Base-by-base conservation (phyloP, 1,140 invertebrate genomes). In the Drosophila oshimai region DNA sequence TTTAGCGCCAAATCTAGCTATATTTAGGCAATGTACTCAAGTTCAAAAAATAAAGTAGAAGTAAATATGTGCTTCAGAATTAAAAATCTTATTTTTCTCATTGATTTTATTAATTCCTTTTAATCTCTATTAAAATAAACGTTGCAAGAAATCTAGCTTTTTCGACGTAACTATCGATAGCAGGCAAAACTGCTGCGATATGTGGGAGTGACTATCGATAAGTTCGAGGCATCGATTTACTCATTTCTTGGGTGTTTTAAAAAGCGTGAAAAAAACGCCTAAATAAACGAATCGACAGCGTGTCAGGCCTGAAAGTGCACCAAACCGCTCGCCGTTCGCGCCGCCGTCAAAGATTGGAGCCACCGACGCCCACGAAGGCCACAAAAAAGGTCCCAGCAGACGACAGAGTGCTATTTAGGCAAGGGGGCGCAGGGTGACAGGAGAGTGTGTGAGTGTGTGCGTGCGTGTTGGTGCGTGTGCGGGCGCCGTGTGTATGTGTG, bases 171-270 rank as follows among this genome's bases (percentile, higher is more conserved):
- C 22, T 37, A 51, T 37, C 24, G 33, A 37, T 53, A 20, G 13
- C n/a, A 12, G 24, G 6, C 20, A 10, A 28, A 9, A 33, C 24
- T 39, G 15, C 15, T 37, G 20, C 69, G 55, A 78, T 62, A 49
- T 42, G 61, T 47, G 50, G 55, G 28, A 12, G 28, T 74, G 50
- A 62, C 45, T 80, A 80, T 80, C 76, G 76, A 80, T 80, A 74
- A 18, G 58, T 57, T 51, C 60, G 60, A 80, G 75, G 77, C 72
- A 80, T 80, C 77, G 77, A 81, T 80, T 80, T 81, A 60, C 79
- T 84, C 79, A 84, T 84, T 84, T 84, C 58, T 84, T 84, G 70
- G 62, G 79, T 84, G 69, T 79, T 83, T 84, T 72, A 74, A 80
- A 65, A 80, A 80, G 65, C 74, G 74, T 86, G 80, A 86, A 84